Base-by-base conservation (phyloP, 2,113 vertebrate genomes). In the Alces alces region DNA sequence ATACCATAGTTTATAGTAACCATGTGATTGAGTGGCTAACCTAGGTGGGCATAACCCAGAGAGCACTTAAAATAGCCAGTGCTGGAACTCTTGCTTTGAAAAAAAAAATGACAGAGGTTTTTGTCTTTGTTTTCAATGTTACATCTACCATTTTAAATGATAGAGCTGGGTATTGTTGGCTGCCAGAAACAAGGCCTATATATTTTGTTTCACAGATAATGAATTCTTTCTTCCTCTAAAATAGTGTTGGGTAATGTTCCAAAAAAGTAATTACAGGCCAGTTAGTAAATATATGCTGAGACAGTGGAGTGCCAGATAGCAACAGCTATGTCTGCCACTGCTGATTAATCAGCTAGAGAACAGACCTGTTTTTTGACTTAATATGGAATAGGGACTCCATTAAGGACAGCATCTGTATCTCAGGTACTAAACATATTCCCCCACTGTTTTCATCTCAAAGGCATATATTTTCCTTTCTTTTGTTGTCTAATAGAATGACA, bases 251-350 rank as follows among this genome's bases (percentile, higher is more conserved):
- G 96, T 98, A 97, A 98, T 96, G 96, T 97, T 98, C 97, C 97
- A 97, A 96, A 97, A 97, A 96, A 97, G 95, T 96, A 98, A 98
- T 98, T 97, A 98, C 95, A 97, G 94, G 82, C 94, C 89, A 95
- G 90, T 98, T 98, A 98, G 97, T 96, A 98, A 98, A 98, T 98
- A 96, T 93, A 96, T 95, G 57, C 96, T 96, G 95, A 95, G 93
- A 86, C 82, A 86, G 95, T 94, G 87, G 60, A 94, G 85, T 96
- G 82, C 95, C 92, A 97, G 78, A 95, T 73, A 98, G 73, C 90
- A 97, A 95, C 58, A 96, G 76, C 96, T 97, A 57, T 93, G 94
- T 97, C 92, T 97, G 89, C 93, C 95, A 92, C 52, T 96, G 86
- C 79, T 86, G 88, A 91, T 97, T 86, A 97, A 94, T 95, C 91